Evolutionary conservation across 2,797 vertebrate species (phyloP), one percentile per base, ranked within the genome.

Genomic region (Sebastes flavidus): DNA sequence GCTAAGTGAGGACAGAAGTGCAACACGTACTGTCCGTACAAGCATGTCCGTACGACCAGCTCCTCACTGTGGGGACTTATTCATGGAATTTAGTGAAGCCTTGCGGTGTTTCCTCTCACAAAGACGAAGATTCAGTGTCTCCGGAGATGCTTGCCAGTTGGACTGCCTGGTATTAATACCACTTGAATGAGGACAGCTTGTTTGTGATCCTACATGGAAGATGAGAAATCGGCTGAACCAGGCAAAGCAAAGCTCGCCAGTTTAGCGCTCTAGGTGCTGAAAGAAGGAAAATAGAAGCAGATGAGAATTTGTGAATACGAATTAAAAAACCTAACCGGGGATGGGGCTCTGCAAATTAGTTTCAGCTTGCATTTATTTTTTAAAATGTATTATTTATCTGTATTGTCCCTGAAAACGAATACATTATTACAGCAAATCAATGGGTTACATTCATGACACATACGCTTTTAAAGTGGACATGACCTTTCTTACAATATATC

Each of bases 181-280:
- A 34, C 14, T 66, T 63, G 61, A 78, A 74, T 72, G 58, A 77
- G 27, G 74, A 74, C 70, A 87, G 63, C 67, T 75, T 87, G 46
- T 75, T 46, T 74, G 25, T 18, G 30, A 71, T 78, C 52, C 12
- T 60, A 20, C n/a, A 29, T 67, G 72, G 16, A 72, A 77, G 55
- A 82, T 56, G 56, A 75, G 34, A 68, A 70, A 79, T 49, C 59
- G 46, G 18, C 54, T 9, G 65, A 78, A 60, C 13, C 24, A 30
- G 46, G 11, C 34, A 56, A 72, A 27, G 46, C 24, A n/a, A 58
- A 62, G 18, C 8, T 34, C 1, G 1, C 29, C 34, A 63, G 18
- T 16, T 42, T 24, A 29, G 24, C 20, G 11, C 14, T 72, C 11
- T 14, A 36, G 9, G 60, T 68, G 77, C 22, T 82, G 68, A 87